These are phyloP conservation scores for Sturnus vulgaris DNA, from an alignment of 2,113 vertebrate genomes.

Conservation along the genomic window DNA sequence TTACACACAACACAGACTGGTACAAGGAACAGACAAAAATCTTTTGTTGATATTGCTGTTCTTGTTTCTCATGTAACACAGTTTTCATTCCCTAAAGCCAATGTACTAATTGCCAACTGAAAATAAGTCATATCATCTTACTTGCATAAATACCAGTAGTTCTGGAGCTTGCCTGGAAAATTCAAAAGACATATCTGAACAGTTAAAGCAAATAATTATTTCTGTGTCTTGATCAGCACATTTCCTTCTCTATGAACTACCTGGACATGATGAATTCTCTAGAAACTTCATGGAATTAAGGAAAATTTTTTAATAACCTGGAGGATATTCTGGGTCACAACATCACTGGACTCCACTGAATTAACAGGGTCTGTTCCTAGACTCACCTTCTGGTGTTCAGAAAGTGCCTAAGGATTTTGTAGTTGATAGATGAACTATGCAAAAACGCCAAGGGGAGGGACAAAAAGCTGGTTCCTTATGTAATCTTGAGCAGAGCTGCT, in stretches of 20 bases:
- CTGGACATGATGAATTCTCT: not conserved
- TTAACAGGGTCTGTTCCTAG: not conserved
- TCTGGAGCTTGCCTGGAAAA: conserved; percentile 8
- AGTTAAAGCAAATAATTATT: not conserved
- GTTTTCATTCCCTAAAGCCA: conserved; percentile 55
- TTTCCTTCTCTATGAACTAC: not conserved
- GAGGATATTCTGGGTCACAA: not conserved
- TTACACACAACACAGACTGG: conserved; percentile 56
- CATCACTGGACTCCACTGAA: not conserved
- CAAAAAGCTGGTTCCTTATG: not conserved
- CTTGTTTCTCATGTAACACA: conserved; percentile 17
- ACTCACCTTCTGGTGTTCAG: not conserved
- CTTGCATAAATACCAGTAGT: conserved; percentile 24
- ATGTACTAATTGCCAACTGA: conserved; percentile 30
- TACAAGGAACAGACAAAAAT: conserved; percentile 27
- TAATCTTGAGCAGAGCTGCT: not conserved
- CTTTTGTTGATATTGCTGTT: conserved; percentile 37
- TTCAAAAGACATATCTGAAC: not conserved
- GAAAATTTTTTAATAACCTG: not conserved
- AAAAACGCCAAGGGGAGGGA: not conserved
- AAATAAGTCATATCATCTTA: conserved; percentile 23
- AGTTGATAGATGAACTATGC: not conserved
- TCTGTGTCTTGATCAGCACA: not conserved
- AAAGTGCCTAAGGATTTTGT: not conserved
- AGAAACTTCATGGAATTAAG: not conserved